Evolutionary conservation across 2,113 vertebrate genomes (phyloP).

Genomic region (Tauraco erythrolophus): DNA sequence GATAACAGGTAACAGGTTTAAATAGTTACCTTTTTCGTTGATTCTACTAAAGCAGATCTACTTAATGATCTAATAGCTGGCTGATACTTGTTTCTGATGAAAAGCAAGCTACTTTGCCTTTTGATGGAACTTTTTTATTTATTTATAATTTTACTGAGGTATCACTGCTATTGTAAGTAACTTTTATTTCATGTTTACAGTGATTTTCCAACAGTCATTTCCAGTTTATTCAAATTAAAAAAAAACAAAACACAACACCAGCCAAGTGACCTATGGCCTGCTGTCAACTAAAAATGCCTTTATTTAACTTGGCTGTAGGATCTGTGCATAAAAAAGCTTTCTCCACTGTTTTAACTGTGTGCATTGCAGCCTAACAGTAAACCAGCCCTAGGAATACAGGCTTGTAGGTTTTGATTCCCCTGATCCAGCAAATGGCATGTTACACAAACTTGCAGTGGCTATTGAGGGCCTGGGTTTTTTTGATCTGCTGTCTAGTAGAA

Average conservation of each 20-base stretch:
- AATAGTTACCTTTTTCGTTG: not conserved
- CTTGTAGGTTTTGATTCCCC: not conserved
- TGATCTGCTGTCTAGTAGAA: not conserved
- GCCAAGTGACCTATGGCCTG: not conserved
- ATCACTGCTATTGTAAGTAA: not conserved
- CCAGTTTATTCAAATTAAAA: not conserved
- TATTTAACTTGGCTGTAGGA: not conserved
- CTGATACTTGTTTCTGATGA: not conserved
- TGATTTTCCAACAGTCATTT: not conserved
- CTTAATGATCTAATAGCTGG: not conserved
- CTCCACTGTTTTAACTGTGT: not conserved
- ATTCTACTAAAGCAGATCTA: not conserved
- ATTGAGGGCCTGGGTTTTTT: not conserved
- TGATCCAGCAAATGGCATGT: not conserved
- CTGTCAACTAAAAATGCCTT: not conserved
- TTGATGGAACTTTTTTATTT: not conserved
- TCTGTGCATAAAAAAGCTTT: not conserved
- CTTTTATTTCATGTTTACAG: not conserved
- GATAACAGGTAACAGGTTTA: not conserved
- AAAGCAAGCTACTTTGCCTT: not conserved
- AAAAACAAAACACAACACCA: not conserved
- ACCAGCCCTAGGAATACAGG: not conserved
- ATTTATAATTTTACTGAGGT: not conserved
- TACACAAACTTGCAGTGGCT: not conserved
- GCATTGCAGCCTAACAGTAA: not conserved